Percentiles rank a stretch among this genome's conserved stretches.
These are phyloP conservation scores for Cranoglanis bouderius DNA, from an alignment of 2,113 vertebrate genomes.

Conservation along the genomic window DNA sequence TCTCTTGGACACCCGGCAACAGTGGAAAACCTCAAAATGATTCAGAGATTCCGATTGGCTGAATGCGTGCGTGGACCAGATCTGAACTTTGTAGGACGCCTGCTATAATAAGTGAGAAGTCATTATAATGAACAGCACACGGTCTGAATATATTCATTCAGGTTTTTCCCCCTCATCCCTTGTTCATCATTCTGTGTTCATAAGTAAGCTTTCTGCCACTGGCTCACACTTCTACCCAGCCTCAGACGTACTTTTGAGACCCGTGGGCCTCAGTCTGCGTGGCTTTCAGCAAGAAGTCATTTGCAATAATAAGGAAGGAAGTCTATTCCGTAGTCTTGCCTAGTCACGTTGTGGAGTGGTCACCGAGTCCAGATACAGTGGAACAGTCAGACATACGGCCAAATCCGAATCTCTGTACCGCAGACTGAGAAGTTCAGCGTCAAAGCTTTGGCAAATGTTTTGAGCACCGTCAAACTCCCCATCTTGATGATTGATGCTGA, in stretches of 20 bases:
- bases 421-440: not conserved
- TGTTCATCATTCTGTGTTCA: not conserved
- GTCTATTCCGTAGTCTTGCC: not conserved
- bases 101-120: not conserved
- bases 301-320: not conserved
- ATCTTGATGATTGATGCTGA: not conserved
- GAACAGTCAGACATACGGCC: not conserved
- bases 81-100: not conserved
- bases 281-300: not conserved
- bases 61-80: not conserved
- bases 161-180: not conserved
- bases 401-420: not conserved
- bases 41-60: not conserved
- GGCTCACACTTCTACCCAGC: not conserved
- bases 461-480: not conserved
- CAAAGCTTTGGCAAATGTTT: not conserved
- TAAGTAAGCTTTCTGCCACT: not conserved
- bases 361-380: not conserved
- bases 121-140: not conserved
- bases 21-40: not conserved
- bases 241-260: not conserved
- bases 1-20: not conserved
- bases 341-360: not conserved
- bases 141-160: not conserved
- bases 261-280: not conserved